phyloP scores from a whole-genome alignment of 2,113 vertebrate species.

The Rattus rattus region DNA sequence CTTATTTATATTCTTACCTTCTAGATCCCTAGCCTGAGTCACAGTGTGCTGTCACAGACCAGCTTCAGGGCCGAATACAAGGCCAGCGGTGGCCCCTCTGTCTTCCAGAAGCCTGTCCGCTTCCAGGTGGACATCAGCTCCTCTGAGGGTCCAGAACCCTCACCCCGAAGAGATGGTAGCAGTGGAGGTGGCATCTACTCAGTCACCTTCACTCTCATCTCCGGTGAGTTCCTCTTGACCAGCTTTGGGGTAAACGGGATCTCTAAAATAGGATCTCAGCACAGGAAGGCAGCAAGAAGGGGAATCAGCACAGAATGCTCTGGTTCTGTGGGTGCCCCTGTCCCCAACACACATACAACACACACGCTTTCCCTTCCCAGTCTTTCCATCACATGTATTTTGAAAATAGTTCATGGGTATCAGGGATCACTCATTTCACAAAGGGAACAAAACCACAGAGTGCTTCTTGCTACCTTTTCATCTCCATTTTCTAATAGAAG shows the following conservation, averaged over 20 bases:
- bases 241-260: background rate
- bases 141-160: conserved; percentile 89
- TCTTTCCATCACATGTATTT: background rate
- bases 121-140: conserved; percentile 97
- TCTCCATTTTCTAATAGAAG: background rate
- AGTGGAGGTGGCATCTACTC: conserved; percentile 93
- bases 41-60: conserved; percentile 96
- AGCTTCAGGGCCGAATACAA: conserved; percentile 96
- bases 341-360: too few species aligned
- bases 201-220: conserved; percentile 95
- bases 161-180: conserved; percentile 85
- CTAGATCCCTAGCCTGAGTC: conserved; percentile 96
- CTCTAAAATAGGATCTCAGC: background rate
- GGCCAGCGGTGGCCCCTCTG: conserved; percentile 93
- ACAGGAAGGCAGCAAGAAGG: background rate
- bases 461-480: background rate
- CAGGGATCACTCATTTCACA: background rate
- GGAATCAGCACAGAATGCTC: background rate
- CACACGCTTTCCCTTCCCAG: background rate
- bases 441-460: background rate
- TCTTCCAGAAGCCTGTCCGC: conserved; percentile 97
- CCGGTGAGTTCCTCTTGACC: conserved; percentile 83
- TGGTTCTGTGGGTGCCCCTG: background rate
- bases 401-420: background rate
- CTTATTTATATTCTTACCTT: conserved; percentile 35